Conservation (phyloP, 2,113 vertebrate genomes). For the Nycticorax nycticorax region DNA sequence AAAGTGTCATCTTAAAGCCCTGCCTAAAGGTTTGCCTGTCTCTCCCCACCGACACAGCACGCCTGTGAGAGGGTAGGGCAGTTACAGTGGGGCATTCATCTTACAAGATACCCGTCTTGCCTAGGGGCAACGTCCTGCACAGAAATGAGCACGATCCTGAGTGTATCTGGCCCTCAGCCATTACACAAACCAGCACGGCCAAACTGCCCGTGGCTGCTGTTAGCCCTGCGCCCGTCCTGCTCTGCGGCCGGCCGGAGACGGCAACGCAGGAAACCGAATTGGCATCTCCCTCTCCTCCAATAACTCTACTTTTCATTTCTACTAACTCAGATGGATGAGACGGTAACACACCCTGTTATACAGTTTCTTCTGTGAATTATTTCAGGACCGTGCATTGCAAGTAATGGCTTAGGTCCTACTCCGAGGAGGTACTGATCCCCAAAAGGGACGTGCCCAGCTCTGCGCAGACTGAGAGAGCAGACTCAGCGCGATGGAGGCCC, state of each 20-base stretch:
- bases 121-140: neutral
- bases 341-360: neutral
- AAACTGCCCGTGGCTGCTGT: neutral
- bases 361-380: neutral
- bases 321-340: neutral
- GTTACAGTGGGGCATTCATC: neutral
- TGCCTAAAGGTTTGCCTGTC: neutral
- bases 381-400: neutral
- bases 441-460: neutral
- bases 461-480: neutral
- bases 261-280: rapidly evolving
- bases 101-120: neutral
- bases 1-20: neutral
- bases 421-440: neutral
- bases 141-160: neutral
- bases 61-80: neutral
- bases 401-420: neutral
- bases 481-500: rapidly evolving
- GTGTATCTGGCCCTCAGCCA: neutral
- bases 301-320: neutral
- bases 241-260: rapidly evolving
- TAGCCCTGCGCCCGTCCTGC: neutral
- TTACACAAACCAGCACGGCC: neutral
- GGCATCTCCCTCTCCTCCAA: neutral
- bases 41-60: rapidly evolving